Evolutionary conservation across 2,888 invertebrate species (phyloP), one percentile per base, ranked within the genome.

Genomic region (Calameuta filiformis): DNA sequence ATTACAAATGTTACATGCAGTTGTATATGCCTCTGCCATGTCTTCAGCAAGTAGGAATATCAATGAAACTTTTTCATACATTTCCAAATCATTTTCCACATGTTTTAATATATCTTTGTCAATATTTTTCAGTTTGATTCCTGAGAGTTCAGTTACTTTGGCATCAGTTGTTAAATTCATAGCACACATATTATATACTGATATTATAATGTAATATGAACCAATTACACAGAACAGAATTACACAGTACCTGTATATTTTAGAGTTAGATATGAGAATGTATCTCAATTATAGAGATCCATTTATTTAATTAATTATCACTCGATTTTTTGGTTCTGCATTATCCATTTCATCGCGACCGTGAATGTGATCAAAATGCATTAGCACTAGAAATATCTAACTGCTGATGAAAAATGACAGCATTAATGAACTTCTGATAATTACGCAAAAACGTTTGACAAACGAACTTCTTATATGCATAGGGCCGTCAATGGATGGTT

Each of bases 11-110:
- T 56, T 56, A 9, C 56, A 56, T 23, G 23, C 56, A 69, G 83
- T 81, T 40, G 84, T 81, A 56, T 90, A 86, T 0, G 87, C 87
- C 12, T 76, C 68, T 4, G 82, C 71, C 56, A 86, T 83, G 76
- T 90, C 81, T 3, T 88, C 87, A 73, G 85, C 86, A 35, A 92
- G 80, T 35, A 92, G 85, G 84, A 89, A 92, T 34, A 90, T 81
- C 73, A 92, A 76, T 2, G 91, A 90, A 31, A 93, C 92, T 87
- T 92, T 92, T 80, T 94, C 93, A 33, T 90, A 88, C 68, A 91
- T 88, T 73, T 92, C 90, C 11, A 94, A 89, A 83, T 93, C 92
- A 1, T 87, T 83, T 86, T 93, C 93, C 3, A 93, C 86, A 56
- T 56, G 6, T 56, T 23, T 56, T 56, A 56, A 23, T 9, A 15